These are phyloP conservation scores for Aplochiton taeniatus DNA, from an alignment of 2,797 vertebrate genomes.

Conservation along the genomic window DNA sequence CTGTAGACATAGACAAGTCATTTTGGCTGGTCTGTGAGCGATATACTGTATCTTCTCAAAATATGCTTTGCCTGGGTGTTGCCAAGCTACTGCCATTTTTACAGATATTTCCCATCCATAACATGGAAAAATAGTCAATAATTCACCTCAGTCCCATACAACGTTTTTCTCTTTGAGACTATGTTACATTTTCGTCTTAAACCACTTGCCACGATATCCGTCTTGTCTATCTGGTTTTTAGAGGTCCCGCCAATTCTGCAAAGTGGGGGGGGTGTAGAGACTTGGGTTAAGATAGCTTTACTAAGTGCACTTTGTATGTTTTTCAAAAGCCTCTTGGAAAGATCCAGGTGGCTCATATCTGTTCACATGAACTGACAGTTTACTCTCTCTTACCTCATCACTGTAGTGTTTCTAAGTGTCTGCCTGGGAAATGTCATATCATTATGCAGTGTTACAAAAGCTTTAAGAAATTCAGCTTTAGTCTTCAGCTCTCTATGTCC, in stretches of 20 bases:
- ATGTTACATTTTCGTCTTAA: slow-evolving; percentile 50
- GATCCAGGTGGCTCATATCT: slow-evolving; percentile 70
- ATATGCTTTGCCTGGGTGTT: slow-evolving; percentile 72
- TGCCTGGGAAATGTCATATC: slow-evolving; percentile 65
- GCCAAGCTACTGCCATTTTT: slow-evolving; percentile 51
- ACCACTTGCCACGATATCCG: slow-evolving; percentile 44
- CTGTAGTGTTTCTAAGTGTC: slow-evolving; percentile 36
- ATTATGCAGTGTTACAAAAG: slow-evolving; percentile 77
- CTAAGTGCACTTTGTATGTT: slow-evolving; percentile 82
- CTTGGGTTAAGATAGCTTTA: slow-evolving; percentile 78
- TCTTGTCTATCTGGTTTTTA: slow-evolving; percentile 33
- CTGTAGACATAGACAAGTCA: slow-evolving; percentile 55
- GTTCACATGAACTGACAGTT: slow-evolving; percentile 68
- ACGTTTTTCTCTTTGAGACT: slow-evolving; percentile 42
- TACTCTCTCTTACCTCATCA: slow-evolving; percentile 61
- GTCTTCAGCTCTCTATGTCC: slow-evolving; percentile 69
- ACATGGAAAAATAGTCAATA: slow-evolving; percentile 38
- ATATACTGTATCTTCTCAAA: slow-evolving; percentile 69
- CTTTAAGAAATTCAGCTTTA: slow-evolving; percentile 63
- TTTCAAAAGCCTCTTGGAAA: slow-evolving; percentile 59
- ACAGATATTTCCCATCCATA: slow-evolving; percentile 27
- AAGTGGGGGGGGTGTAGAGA: slow-evolving; percentile 36
- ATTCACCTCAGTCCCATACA: slow-evolving; percentile 26
- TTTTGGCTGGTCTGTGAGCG: slow-evolving; percentile 59
- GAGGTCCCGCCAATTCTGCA: slow-evolving; percentile 40